Percentiles rank a stretch among this genome's conserved stretches.
phyloP scores from a whole-genome alignment of 2,888 invertebrate genomes.

The Melieria picta region DNA sequence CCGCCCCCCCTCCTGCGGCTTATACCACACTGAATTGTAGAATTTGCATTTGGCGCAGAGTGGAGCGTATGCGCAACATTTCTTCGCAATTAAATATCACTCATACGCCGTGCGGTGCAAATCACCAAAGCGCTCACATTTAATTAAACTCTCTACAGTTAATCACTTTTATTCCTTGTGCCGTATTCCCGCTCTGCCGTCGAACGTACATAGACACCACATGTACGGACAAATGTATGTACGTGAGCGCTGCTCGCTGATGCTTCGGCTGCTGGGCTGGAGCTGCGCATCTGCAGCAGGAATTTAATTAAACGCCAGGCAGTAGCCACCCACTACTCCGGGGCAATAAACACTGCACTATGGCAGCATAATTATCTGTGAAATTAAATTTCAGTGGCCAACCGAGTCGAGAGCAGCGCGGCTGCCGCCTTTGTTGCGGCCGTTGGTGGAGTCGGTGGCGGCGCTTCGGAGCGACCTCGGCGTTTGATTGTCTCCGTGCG shows the following conservation, averaged over 20 bases:
- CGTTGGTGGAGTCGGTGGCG: background rate
- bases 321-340: background rate
- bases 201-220: no score
- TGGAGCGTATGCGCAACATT: background rate
- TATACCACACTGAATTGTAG: no score
- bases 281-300: constrained; percentile 3
- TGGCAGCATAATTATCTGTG: constrained; percentile 28
- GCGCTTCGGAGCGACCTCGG: no score
- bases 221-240: no score
- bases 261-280: background rate
- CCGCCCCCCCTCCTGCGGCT: no score
- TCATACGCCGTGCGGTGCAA: no score
- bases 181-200: no score
- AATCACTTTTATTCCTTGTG: no score
- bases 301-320: constrained; percentile 21
- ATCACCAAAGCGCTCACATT: no score
- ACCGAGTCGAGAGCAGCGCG: background rate
- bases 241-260: no score
- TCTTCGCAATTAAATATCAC: background rate
- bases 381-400: constrained; percentile 23
- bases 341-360: background rate
- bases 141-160: no score
- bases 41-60: background rate
- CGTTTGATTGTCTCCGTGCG: no score
- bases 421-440: background rate